Percentiles rank a stretch among this genome's conserved stretches.
Evolutionary conservation across 2,113 vertebrate genomes (phyloP).

Genomic region (Rhea pennata): DNA sequence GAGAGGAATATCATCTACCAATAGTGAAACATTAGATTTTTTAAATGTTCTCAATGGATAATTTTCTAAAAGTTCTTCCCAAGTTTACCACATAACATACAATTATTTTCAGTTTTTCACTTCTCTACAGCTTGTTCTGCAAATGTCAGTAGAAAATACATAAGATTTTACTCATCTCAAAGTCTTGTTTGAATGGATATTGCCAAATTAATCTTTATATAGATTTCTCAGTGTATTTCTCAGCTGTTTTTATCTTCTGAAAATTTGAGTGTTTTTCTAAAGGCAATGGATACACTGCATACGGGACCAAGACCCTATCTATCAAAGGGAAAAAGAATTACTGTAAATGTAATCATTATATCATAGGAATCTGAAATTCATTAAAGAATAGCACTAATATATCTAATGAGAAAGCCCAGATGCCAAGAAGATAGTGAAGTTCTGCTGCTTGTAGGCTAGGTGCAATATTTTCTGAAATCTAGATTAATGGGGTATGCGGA

Average conservation of each 20-base stretch:
- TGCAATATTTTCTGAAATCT: background rate
- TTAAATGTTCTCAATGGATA: background rate
- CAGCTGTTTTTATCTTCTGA: background rate
- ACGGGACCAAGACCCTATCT: background rate
- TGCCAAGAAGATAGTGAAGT: background rate
- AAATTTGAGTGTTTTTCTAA: background rate
- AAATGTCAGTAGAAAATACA: background rate
- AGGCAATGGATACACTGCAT: background rate
- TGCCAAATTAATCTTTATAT: background rate
- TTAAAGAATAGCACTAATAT: background rate
- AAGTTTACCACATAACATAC: background rate
- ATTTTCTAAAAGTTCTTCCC: background rate
- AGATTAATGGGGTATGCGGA: background rate
- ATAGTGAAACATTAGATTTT: background rate
- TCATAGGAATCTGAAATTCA: background rate
- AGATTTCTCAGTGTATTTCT: background rate
- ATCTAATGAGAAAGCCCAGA: background rate
- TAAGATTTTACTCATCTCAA: background rate
- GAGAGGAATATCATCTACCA: background rate
- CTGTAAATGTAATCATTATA: background rate
- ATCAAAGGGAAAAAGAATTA: background rate
- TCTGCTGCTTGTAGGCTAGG: background rate
- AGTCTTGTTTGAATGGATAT: background rate
- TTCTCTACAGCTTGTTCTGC: background rate
- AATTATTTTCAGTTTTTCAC: slow-evolving; percentile 9